Evolutionary conservation across 2,888 invertebrate genomes (phyloP).

Genomic region (Acrobasis consociella): DNA sequence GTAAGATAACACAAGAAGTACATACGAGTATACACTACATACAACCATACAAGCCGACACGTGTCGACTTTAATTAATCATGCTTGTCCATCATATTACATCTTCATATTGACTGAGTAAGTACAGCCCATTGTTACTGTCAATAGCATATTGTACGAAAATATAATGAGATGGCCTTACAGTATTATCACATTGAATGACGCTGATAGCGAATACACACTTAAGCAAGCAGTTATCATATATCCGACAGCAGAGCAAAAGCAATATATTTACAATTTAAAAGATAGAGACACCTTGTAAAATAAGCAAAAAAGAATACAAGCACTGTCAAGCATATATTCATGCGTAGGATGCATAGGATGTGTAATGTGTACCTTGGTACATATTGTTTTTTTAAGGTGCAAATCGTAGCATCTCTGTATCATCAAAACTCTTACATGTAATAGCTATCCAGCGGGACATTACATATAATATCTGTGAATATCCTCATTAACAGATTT

Average conservation of each 20-base stretch:
- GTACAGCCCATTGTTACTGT: conserved; percentile 11
- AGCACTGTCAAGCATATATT: no score
- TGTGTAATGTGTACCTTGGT: no score
- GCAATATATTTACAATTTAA: no score
- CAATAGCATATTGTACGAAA: conserved; percentile 16
- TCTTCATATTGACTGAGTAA: conserved; percentile 12
- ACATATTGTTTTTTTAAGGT: no score
- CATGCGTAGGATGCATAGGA: no score
- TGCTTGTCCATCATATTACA: neutral
- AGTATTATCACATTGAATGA: conserved; percentile 4
- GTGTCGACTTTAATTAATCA: neutral
- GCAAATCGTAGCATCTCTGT: no score
- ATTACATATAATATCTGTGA: no score
- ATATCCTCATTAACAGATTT: no score
- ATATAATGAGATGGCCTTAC: conserved; percentile 10
- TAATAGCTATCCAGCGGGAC: no score
- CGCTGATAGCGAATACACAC: conserved; percentile 10
- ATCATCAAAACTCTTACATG: no score
- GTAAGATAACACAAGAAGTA: neutral
- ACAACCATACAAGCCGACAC: neutral
- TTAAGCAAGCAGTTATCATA: conserved; percentile 12
- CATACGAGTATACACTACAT: neutral
- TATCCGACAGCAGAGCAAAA: neutral
- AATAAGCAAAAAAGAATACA: no score
- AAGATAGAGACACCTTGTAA: no score